phyloP scores from a whole-genome alignment of 2,797 vertebrate genomes.

The Cynodonichthys magdalenae region DNA sequence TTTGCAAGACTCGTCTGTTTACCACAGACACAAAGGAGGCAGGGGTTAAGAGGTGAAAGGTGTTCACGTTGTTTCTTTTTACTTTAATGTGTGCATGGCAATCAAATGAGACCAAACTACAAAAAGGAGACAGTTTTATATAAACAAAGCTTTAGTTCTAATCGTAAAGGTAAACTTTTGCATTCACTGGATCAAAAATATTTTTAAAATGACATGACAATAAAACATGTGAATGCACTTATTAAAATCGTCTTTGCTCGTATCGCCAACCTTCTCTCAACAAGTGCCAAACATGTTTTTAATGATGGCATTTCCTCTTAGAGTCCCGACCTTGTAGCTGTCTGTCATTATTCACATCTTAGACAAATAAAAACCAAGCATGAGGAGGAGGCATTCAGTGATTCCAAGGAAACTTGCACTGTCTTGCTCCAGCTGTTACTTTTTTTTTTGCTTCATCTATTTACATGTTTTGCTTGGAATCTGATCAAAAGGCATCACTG shows the following conservation, averaged over 20 bases:
- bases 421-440: slow-evolving; percentile 41
- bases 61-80: slow-evolving; percentile 26
- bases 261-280: slow-evolving; percentile 9
- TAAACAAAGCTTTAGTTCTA: background rate
- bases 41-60: slow-evolving; percentile 45
- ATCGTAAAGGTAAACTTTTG: background rate
- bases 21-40: slow-evolving; percentile 41
- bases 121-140: background rate
- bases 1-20: slow-evolving; percentile 40
- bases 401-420: slow-evolving; percentile 35
- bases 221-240: background rate
- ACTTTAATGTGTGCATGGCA: background rate
- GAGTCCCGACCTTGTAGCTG: slow-evolving; percentile 44
- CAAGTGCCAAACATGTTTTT: slow-evolving; percentile 40
- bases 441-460: slow-evolving; percentile 34
- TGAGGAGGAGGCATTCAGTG: slow-evolving; percentile 20
- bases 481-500: background rate
- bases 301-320: slow-evolving; percentile 46
- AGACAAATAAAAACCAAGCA: slow-evolving; percentile 61
- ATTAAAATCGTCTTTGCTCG: background rate
- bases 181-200: background rate
- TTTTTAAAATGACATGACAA: too few species aligned
- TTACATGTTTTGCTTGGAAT: slow-evolving; percentile 22
- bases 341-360: slow-evolving; percentile 58
- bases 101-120: background rate